Percentiles rank a stretch among this genome's conserved stretches.
These are phyloP conservation scores for Beaufortia kweichowensis DNA, from an alignment of 2,113 vertebrate species.

Conservation along the genomic window DNA sequence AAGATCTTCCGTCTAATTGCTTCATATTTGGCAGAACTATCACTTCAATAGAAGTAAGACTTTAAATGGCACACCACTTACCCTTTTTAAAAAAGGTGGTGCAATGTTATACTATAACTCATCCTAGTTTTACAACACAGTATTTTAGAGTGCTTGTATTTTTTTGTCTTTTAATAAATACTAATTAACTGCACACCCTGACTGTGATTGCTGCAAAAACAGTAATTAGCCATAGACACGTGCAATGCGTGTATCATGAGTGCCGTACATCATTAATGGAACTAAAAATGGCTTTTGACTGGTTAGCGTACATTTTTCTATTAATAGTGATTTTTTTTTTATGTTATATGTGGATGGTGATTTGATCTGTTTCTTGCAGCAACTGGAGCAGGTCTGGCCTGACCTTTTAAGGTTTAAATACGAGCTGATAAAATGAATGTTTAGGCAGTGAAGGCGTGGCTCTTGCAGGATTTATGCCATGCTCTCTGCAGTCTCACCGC, in stretches of 20 bases:
- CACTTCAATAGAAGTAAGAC: background rate
- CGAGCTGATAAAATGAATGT: background rate
- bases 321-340: background rate
- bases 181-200: too few relatives aligned
- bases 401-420: constrained; percentile 30
- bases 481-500: background rate
- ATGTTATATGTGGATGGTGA: too few relatives aligned
- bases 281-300: background rate
- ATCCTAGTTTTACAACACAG: too few relatives aligned
- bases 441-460: background rate
- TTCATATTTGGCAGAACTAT: background rate
- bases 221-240: too few relatives aligned
- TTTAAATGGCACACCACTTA: background rate
- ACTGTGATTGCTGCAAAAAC: too few relatives aligned
- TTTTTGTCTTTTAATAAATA: background rate
- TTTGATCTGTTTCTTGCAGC: too few relatives aligned
- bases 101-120: background rate
- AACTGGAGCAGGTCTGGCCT: background rate
- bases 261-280: too few relatives aligned
- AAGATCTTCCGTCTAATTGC: background rate
- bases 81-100: background rate
- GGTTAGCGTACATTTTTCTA: background rate
- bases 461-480: background rate
- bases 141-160: too few relatives aligned
- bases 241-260: too few relatives aligned